Percentiles rank a stretch among this genome's conserved stretches.
These are phyloP conservation scores for Drosophila malerkotliana DNA, from an alignment of 1,140 invertebrate species.

Conservation along the genomic window DNA sequence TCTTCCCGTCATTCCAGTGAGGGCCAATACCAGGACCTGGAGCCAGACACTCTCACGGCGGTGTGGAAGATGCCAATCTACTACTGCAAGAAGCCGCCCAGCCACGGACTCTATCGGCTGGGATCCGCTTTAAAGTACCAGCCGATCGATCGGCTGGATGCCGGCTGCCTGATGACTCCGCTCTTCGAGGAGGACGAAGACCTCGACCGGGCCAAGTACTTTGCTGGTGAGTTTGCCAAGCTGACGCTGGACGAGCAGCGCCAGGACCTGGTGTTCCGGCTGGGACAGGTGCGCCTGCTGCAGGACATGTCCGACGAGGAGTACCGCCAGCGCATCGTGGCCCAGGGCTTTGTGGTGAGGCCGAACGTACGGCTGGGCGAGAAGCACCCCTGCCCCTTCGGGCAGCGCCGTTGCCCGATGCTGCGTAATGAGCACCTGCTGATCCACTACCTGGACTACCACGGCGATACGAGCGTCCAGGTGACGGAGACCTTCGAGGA, in stretches of 20 bases:
- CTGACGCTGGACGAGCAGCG: background rate
- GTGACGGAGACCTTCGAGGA: conserved; percentile 15
- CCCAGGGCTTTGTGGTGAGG: background rate
- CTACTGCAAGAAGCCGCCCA: rapidly evolving
- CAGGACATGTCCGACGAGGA: background rate
- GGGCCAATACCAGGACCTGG: too few species aligned
- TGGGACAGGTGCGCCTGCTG: conserved; percentile 34
- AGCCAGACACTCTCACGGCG: conserved; percentile 3
- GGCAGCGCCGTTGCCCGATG: background rate
- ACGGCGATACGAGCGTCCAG: conserved; percentile 7
- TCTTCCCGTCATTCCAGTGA: too few species aligned
- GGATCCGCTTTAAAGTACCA: conserved; percentile 1
- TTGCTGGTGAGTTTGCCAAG: conserved; percentile 1
- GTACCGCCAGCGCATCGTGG: background rate
- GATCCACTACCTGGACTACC: conserved; percentile 20
- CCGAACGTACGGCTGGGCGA: background rate
- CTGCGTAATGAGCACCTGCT: conserved; percentile 22
- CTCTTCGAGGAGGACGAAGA: background rate
- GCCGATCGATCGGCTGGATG: conserved; percentile 9
- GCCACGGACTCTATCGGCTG: conserved; percentile 8
- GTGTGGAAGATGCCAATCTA: background rate
- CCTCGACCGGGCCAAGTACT: background rate
- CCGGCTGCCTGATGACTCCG: background rate
- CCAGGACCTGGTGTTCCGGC: conserved; percentile 7
- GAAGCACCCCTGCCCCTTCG: conserved; percentile 18